Base-by-base conservation (phyloP, 2,888 invertebrate species). In the Thymelicus acteon region DNA sequence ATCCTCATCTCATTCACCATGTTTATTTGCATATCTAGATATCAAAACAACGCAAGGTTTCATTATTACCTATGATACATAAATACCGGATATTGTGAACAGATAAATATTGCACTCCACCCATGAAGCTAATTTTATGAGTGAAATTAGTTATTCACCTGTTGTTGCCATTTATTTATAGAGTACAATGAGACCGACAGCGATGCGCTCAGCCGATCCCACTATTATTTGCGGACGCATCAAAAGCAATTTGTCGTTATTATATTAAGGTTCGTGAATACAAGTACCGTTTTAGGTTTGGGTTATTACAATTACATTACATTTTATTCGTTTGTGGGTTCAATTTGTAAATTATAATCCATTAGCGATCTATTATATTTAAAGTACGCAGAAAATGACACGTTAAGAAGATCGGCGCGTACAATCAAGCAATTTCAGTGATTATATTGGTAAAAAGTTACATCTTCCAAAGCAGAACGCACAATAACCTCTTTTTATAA, bases 101-200 rank as follows among this genome's bases (percentile, higher is more conserved):
- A 84, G 85, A 88, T 90, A 90, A 88, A 92, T 91, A 92, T 90
- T 90, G 88, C 89, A 89, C 91, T 90, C 87, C 92, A 90, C 91
- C 93, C 92, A 92, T 89, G 86, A 83, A 88, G 89, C 89, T 93
- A 90, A 91, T 91, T 90, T 92, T 92, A 92, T 91, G 87, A 91
- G 90, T 90, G 89, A 93, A 93, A 93, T 93, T 92, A 93, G 91
- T 92, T 89, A 91, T 92, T 93, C 92, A 93, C 93, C 93, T 93
- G 93, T 91, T 92, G 91, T 91, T 92, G 92, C 88, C 90, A 92
- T 93, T 93, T 93, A 92, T 92, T 80, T 89, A 90, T 87, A 88
- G 84, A 84, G 80, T 82, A 93, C 93, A 93, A 93, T 91, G 88
- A 80, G 83, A 75, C 65, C 84, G 84, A 84, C 88, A 87, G 83